These are phyloP conservation scores for Meriones unguiculatus DNA, from an alignment of 2,113 vertebrate species.

Conservation along the genomic window DNA sequence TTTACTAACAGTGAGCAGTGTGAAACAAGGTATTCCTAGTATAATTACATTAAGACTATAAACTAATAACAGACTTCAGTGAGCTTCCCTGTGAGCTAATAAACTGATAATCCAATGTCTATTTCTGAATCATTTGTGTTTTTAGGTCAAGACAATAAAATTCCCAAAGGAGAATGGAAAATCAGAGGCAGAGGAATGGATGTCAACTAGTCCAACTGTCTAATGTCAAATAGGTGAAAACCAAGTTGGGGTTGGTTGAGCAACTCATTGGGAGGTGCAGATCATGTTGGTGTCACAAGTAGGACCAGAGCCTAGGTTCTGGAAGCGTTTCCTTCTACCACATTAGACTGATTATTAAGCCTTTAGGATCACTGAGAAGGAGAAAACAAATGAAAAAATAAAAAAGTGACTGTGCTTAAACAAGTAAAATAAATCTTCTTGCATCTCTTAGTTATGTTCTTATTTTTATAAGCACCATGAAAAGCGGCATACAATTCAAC, in stretches of 20 bases:
- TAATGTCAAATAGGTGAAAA: background rate
- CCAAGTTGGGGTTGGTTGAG: background rate
- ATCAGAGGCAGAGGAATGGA: background rate
- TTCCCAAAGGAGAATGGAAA: background rate
- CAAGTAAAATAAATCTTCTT: background rate
- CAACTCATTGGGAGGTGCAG: background rate
- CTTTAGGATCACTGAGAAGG: background rate
- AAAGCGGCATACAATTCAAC: background rate
- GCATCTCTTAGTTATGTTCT: background rate
- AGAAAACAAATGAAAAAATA: background rate
- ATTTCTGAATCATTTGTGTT: constrained; percentile 2
- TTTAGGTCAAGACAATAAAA: background rate
- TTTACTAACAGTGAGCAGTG: constrained; percentile 5
- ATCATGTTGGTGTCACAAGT: background rate
- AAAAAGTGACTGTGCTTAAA: background rate
- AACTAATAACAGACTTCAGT: constrained; percentile 1
- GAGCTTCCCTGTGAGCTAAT: background rate
- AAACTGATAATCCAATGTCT: background rate
- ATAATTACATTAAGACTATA: background rate
- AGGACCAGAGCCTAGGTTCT: background rate
- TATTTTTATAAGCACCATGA: background rate
- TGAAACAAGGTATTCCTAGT: background rate
- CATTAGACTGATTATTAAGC: background rate
- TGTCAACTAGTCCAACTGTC: background rate
- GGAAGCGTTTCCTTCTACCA: background rate